Evolutionary conservation across 2,113 vertebrate species (phyloP), one percentile per base, ranked within the genome.

Genomic region (Podarcis cretensis): DNA sequence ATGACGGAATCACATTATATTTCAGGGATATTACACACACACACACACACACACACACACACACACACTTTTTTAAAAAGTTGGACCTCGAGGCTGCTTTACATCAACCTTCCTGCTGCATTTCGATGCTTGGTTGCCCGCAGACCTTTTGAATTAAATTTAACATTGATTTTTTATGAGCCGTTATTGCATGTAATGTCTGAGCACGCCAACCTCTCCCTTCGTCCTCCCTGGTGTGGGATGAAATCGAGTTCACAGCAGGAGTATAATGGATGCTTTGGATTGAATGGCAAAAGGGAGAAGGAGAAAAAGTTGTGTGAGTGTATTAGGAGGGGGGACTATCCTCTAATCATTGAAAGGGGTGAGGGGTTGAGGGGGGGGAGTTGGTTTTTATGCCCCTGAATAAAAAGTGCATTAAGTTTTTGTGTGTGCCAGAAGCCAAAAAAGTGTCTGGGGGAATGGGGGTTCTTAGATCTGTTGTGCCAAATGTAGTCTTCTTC

Each of bases 171-270:
- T 96, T 54, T 97, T 96, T 94, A 96, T 87, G 92, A 85, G 69
- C 91, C 73, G 16, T 94, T 90, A 92, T 95, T 95, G 91, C 85
- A 92, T 83, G 91, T 83, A 91, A 85, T 89, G 90, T 93, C 92
- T 87, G 83, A 96, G 59, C 82, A 73, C 83, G 95, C 92, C 92
- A 92, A 89, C 87, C 93, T 89, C 92, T 94, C 78, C 81, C 73
- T 57, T 57, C 89, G 82, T 90, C 90, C 89, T 96, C 96, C 95
- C 95, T 85, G 25, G 95, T 95, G 96, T 94, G 89, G 88, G 95
- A 96, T 94, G 94, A 97, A 96, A 93, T 90, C 83, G 94, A 96
- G 95, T 96, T 96, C 94, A 95, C 81, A 90, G 91, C 93, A 93
- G 48, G 0, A 1, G 90, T 85, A 91, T 90, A 95, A 95, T 94